Conservation (phyloP, 2,113 vertebrate species). For the Nibea albiflora region DNA sequence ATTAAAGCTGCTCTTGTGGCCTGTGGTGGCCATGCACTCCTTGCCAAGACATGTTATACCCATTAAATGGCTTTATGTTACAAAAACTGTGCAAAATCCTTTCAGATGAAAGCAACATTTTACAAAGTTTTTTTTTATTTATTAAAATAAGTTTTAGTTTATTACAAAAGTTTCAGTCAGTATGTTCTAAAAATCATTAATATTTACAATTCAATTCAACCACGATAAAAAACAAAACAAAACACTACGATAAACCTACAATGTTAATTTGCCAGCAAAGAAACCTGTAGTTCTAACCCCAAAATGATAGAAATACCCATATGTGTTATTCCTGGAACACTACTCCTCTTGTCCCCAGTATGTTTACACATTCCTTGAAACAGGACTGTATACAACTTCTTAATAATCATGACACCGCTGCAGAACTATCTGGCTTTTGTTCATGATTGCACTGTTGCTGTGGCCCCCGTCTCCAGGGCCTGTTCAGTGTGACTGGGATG, state of each 20-base stretch:
- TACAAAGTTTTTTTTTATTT: slow-evolving; percentile 8
- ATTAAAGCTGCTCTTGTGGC: not conserved
- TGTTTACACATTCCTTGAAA: slow-evolving; percentile 42
- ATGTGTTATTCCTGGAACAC: slow-evolving; percentile 10
- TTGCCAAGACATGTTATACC: not conserved
- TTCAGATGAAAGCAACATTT: not conserved
- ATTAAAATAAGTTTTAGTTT: slow-evolving; percentile 51
- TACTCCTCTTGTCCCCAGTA: not conserved
- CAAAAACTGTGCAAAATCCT: not conserved
- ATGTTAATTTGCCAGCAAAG: slow-evolving; percentile 80
- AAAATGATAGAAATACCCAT: slow-evolving; percentile 14
- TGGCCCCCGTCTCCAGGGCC: not conserved
- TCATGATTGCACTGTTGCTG: not conserved
- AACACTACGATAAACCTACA: not conserved
- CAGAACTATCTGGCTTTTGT: not conserved
- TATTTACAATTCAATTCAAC: slow-evolving; percentile 43
- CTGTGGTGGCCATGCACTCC: not conserved
- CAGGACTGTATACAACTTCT: slow-evolving; percentile 32
- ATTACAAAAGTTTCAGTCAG: slow-evolving; percentile 49
- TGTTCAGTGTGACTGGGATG: not conserved
- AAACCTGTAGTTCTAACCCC: slow-evolving; percentile 53
- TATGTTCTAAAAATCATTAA: slow-evolving; percentile 36
- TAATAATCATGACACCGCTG: not conserved
- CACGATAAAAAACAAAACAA: slow-evolving; percentile 13
- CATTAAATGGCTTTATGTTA: not conserved